Evolutionary conservation across 2,113 vertebrate genomes (phyloP), one percentile per base, ranked within the genome.

Genomic region (Cyprichromis sp.): DNA sequence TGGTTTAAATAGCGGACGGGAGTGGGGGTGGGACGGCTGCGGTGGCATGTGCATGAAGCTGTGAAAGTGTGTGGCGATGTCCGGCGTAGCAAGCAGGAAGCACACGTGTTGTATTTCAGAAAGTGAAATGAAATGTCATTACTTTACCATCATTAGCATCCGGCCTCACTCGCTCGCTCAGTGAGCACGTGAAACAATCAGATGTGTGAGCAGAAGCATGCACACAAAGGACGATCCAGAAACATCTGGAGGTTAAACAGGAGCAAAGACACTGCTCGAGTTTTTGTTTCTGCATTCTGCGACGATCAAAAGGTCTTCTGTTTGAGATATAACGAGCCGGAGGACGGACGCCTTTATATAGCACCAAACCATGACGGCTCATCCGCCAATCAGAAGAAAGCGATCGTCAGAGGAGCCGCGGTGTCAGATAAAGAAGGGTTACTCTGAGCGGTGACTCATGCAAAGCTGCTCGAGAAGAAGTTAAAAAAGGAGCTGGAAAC

Each of bases 1-100:
- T 90, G 91, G 91, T 92, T 96, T 95, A 96, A 95, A 96, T 92
- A 95, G 93, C 55, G 90, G 88, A 92, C 85, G 79, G 29, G 93
- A 94, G 95, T 95, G 95, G 79, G 61, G 86, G 19, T 26, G 84
- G 36, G 40, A 50, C 24, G 38, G 86, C 52, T 47, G 63, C 26
- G 47, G 66, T 19, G 26, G 81, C 85, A 54, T 88, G 92, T 86
- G 92, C 59, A 66, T n/a, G 21, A 83, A 50, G 8, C 59, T 83
- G 61, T 84, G 85, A 86, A 91, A 73, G 78, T 81, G 50, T 73
- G 36, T 53, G 52, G 82, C 2, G 11, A 78, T 17, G 36, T 84
- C 29, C 29, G 42, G 57, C 47, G 47, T 40, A 31, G 83, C 57
- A 57, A 86, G 86, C 79, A 55, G 83, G 71, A 47, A 13, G 26